These are phyloP conservation scores for Hypotaenidia philippensis DNA, from an alignment of 2,797 vertebrate species.

Conservation along the genomic window DNA sequence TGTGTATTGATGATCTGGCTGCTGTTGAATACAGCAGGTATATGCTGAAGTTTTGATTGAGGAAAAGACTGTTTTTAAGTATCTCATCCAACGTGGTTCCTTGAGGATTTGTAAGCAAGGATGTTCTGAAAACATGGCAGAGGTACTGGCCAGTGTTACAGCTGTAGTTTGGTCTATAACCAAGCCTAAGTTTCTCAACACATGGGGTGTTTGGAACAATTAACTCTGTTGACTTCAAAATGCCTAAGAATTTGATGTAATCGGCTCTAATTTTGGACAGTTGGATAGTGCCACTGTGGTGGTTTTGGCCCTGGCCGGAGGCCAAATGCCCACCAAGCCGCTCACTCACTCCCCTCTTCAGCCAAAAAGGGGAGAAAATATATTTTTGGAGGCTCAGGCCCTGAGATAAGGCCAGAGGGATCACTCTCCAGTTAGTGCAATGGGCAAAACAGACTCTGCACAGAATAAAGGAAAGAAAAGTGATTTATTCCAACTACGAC, in stretches of 20 bases:
- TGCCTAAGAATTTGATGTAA: not conserved
- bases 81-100: not conserved
- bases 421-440: too few relatives aligned
- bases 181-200: not conserved
- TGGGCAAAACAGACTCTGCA: too few relatives aligned
- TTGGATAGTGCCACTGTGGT: not conserved
- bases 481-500: too few relatives aligned
- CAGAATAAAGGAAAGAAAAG: too few relatives aligned
- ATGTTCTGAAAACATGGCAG: not conserved
- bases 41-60: not conserved
- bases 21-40: conserved; percentile 13
- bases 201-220: not conserved
- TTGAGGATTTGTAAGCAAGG: not conserved
- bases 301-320: too few relatives aligned
- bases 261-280: not conserved
- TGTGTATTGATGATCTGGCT: not conserved
- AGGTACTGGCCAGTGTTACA: not conserved
- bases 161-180: not conserved
- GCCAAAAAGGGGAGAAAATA: too few relatives aligned
- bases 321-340: too few relatives aligned
- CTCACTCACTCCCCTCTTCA: too few relatives aligned
- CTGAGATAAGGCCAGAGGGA: too few relatives aligned
- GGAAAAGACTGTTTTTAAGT: not conserved
- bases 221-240: not conserved
- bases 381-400: too few relatives aligned